Conservation (phyloP, 2,113 vertebrate genomes). For the Bombycilla garrulus region DNA sequence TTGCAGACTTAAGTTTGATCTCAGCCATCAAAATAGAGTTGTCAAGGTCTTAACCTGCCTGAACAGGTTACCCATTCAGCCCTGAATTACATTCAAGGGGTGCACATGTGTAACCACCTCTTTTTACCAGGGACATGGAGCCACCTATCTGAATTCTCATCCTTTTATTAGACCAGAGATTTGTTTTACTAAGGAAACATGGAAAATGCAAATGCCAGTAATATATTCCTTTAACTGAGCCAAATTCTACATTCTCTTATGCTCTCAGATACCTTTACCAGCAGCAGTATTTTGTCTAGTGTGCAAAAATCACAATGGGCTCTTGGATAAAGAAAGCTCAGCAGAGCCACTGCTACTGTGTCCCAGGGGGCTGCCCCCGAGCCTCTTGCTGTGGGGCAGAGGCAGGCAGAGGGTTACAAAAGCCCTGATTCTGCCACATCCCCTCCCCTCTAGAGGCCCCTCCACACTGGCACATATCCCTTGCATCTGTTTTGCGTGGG, state of each 20-base stretch:
- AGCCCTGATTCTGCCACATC: neutral
- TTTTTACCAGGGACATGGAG: neutral
- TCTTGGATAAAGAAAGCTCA: neutral
- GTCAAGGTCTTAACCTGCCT: neutral
- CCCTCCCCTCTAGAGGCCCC: neutral
- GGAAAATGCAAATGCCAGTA: neutral
- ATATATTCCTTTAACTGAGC: neutral
- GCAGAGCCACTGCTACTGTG: neutral
- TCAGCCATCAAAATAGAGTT: neutral
- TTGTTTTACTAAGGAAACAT: slow-evolving; percentile 17
- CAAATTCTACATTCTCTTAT: neutral
- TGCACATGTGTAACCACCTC: neutral
- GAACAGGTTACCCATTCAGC: neutral
- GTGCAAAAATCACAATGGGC: neutral
- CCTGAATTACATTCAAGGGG: neutral
- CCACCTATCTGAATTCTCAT: neutral
- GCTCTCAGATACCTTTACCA: neutral
- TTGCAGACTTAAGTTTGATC: neutral
- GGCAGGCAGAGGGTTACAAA: neutral
- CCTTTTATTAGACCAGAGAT: neutral
- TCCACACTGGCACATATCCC: accelerated
- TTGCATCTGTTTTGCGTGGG: accelerated
- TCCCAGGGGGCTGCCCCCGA: accelerated
- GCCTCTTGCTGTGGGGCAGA: neutral
- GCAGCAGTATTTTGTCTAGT: neutral